Percentiles rank a stretch among this genome's conserved stretches.
These are phyloP conservation scores for Bembecia ichneumoniformis DNA, from an alignment of 2,888 invertebrate genomes.

Conservation along the genomic window DNA sequence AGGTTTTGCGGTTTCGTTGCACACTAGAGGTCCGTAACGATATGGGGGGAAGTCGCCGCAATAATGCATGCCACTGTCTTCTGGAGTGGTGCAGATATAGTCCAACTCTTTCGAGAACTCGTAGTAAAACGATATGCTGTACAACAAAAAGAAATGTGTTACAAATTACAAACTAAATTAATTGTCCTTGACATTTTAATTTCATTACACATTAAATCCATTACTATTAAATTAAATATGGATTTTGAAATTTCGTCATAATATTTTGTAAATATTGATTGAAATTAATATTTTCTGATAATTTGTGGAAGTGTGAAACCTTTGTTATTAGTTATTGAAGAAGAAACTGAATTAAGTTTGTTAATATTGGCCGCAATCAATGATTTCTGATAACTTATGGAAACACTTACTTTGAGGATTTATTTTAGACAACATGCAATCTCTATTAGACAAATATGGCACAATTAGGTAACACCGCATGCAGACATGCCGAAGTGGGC, in stretches of 20 bases:
- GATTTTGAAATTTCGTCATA: background rate
- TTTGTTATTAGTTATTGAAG: too few relatives aligned
- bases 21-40: slow-evolving; percentile 79
- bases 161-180: background rate
- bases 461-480: background rate
- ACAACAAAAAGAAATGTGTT: slow-evolving; percentile 12
- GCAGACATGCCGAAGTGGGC: background rate
- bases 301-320: too few relatives aligned
- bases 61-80: slow-evolving; percentile 95
- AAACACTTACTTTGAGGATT: too few relatives aligned
- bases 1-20: slow-evolving; percentile 81
- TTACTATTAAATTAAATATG: background rate
- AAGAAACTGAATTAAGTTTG: too few relatives aligned
- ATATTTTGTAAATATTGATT: too few relatives aligned
- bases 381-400: too few relatives aligned
- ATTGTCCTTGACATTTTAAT: background rate
- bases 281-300: too few relatives aligned
- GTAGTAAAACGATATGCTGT: slow-evolving; percentile 86
- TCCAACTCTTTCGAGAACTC: slow-evolving; percentile 91
- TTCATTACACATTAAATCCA: background rate
- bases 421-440: background rate
- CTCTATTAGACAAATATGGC: slow-evolving; percentile 4
- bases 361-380: too few relatives aligned
- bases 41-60: slow-evolving; percentile 88
- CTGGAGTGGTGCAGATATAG: slow-evolving; percentile 95